Base-by-base conservation (phyloP, 2,113 vertebrate species). In the Corythaixoides concolor region DNA sequence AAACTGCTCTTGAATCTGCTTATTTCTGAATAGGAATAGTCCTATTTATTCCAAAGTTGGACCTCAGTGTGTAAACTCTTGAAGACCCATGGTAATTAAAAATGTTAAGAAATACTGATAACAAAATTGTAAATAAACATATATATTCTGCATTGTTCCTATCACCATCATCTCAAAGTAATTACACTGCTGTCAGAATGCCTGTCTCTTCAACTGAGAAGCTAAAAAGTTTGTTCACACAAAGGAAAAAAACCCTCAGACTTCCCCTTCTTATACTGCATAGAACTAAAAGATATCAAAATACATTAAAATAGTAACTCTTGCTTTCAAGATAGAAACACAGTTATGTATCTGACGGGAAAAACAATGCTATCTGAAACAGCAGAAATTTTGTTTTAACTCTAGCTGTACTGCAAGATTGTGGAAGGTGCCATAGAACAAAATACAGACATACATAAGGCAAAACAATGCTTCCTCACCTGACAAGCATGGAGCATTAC, bases 401-500 rank as follows among this genome's bases (percentile, higher is more conserved):
- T n/a, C 5, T 55, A 41, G 4, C 17, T 89, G 55, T 28, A 16
- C 14, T 37, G 20, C 4, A 74, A 55, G 18, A 30, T 2, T 30
- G 5, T 62, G 39, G 23, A 19, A 96, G 82, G 9, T 17, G 5
- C 37, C 73, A 56, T 22, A 16, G 39, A 59, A 47, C 63, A 12
- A 73, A 80, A 66, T 35, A n/a, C 6, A 47, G 39, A 32, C 3
- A 11, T 17, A 16, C 12, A 37, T 22, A 84, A 75, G 69, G 23
- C 1, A 2, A 73, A 67, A 30, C 8, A 59, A 33, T 5, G 8
- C 8, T 58, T 60, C 53, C 23, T 67, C 4, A 1, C 3, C 17
- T 0, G 1, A 9, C 24, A 79, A 16, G 14, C 3, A 0, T 24
- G 9, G 7, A 10, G 3, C 5, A 62, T 56, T 56, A 59, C 2